Conservation (phyloP, 1,140 invertebrate species). For the Meloidogyne floridensis region DNA sequence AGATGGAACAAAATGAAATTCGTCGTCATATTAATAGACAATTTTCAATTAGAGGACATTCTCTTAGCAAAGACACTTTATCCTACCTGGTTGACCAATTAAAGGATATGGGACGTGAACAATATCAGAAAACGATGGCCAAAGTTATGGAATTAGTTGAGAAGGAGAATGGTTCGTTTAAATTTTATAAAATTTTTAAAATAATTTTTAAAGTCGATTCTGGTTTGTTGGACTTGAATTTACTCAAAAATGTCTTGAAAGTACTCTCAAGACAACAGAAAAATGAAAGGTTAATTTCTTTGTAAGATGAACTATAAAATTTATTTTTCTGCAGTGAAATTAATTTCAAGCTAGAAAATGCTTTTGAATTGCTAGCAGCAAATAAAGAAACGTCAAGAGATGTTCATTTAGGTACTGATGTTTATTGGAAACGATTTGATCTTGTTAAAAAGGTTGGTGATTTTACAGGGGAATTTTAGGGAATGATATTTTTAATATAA, state of each 20-base stretch:
- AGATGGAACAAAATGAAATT: background rate
- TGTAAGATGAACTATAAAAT: background rate
- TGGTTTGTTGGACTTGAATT: constrained; percentile 26
- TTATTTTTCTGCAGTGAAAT: constrained; percentile 32
- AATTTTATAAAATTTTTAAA: background rate
- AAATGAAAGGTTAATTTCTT: constrained; percentile 32
- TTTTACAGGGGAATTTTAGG: too few species aligned
- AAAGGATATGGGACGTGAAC: constrained; percentile 15
- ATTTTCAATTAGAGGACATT: constrained; percentile 27
- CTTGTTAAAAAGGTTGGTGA: constrained; percentile 23
- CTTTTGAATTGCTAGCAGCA: constrained; percentile 30
- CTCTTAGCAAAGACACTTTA: constrained; percentile 26
- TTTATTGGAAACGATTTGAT: constrained; percentile 34
- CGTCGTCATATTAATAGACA: constrained; percentile 22
- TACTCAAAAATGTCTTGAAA: constrained; percentile 22
- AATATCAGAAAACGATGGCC: constrained; percentile 25
- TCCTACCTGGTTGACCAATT: constrained; percentile 33
- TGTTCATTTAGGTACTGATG: constrained; percentile 22
- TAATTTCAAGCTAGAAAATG: constrained; percentile 49
- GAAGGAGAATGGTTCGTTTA: constrained; percentile 26
- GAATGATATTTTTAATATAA: background rate
- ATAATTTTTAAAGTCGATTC: constrained; percentile 3
- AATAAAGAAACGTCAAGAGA: constrained; percentile 17
- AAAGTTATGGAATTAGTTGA: constrained; percentile 31
- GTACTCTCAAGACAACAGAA: background rate